A percentile compares a stretch with the other conserved stretches of the same genome.
Evolutionary conservation across 1,140 invertebrate species (phyloP).

Genomic region (Archegozetes longisetosus): DNA sequence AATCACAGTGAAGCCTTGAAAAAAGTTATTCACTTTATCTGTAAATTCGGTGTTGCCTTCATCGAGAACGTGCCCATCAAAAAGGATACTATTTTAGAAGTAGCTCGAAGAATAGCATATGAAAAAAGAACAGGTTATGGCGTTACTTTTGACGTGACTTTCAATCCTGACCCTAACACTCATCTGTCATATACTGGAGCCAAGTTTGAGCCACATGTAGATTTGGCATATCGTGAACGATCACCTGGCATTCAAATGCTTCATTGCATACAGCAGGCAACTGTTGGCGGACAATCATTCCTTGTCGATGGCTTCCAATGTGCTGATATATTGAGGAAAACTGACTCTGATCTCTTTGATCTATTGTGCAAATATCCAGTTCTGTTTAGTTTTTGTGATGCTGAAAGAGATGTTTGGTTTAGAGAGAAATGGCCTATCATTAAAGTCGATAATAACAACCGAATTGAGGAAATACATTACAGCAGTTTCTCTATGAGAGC

Average conservation of each 20-base stretch:
- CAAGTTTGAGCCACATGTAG: not conserved
- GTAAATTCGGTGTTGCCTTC: not conserved
- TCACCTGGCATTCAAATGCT: conserved; percentile 5
- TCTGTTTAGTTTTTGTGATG: too few relatives aligned
- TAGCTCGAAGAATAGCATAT: conserved; percentile 1
- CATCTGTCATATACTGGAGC: not conserved
- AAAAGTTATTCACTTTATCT: not conserved
- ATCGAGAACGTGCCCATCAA: not conserved
- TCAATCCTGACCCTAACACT: not conserved
- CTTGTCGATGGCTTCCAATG: conserved; percentile 3
- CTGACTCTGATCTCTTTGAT: too few relatives aligned
- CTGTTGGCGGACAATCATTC: not conserved
- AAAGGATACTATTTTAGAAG: not conserved
- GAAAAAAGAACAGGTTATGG: conserved; percentile 4
- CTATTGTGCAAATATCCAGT: too few relatives aligned
- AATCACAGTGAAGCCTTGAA: too few relatives aligned
- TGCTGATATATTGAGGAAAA: too few relatives aligned
- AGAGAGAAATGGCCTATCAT: too few relatives aligned
- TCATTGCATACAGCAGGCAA: conserved; percentile 6
- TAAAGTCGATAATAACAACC: too few relatives aligned
- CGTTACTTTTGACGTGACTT: not conserved
- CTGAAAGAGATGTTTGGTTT: too few relatives aligned
- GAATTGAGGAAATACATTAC: too few relatives aligned
- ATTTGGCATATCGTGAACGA: conserved; percentile 6
- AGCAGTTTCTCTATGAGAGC: too few relatives aligned